Conservation (phyloP, 2,888 invertebrate genomes). For the Dicyrtomina minuta region DNA sequence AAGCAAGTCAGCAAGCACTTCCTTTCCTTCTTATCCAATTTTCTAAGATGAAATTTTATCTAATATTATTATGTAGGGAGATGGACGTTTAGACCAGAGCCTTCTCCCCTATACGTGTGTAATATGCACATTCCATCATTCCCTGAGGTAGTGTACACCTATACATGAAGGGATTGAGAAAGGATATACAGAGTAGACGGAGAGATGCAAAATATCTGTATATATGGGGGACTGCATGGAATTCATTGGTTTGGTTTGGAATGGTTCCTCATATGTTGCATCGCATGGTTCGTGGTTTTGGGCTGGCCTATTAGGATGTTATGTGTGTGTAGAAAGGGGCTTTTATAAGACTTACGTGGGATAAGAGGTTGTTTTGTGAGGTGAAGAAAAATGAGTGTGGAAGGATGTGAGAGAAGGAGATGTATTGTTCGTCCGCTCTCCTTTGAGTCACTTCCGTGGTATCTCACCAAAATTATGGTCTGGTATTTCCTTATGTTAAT, state of each 20-base stretch:
- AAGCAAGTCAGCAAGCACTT: not conserved
- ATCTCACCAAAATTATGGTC: constrained; percentile 15
- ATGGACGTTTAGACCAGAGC: not conserved
- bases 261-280: too few species aligned
- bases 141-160: not conserved
- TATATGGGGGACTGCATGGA: too few species aligned
- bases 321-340: too few species aligned
- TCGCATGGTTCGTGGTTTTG: too few species aligned
- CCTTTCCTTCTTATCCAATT: constrained; percentile 24
- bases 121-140: not conserved
- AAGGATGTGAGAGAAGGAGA: constrained; percentile 5
- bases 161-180: not conserved
- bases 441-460: not conserved
- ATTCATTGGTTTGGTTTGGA: too few species aligned
- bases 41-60: constrained; percentile 21
- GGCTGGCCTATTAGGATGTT: too few species aligned
- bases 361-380: not conserved
- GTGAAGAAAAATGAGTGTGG: constrained; percentile 26
- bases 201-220: too few species aligned
- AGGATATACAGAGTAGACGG: too few species aligned
- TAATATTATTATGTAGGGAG: constrained; percentile 17
- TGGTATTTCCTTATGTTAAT: constrained; percentile 15
- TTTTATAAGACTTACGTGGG: not conserved
- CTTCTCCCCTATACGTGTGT: not conserved
- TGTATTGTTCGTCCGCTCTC: constrained; percentile 8